These are phyloP conservation scores for Taenioides sp. DNA, from an alignment of 2,797 vertebrate species.

Conservation along the genomic window DNA sequence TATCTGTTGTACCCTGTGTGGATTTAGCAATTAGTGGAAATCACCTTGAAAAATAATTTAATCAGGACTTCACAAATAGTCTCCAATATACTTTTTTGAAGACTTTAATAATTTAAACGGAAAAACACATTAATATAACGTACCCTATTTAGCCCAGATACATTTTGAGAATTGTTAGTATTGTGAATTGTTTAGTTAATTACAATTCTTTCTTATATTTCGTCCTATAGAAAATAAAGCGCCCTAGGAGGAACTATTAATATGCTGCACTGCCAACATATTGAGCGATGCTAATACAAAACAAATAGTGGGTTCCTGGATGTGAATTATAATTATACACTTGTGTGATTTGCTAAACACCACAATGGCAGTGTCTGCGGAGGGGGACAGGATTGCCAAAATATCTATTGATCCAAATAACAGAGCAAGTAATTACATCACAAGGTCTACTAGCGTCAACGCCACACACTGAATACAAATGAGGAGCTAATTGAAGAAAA, in stretches of 20 bases:
- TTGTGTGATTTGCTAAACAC: slow-evolving; percentile 7
- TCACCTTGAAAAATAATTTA: slow-evolving; percentile 5
- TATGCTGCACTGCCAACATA: not conserved
- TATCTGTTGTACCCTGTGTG: not conserved
- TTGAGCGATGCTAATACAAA: slow-evolving; percentile 3
- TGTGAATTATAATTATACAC: slow-evolving; percentile 15
- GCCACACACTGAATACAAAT: not conserved
- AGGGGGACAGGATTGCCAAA: not conserved
- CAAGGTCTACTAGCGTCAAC: slow-evolving; percentile 8
- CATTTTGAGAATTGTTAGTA: not conserved
- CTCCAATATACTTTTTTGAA: not conserved
- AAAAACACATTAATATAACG: not conserved
- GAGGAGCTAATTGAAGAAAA: not conserved
- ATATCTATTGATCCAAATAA: slow-evolving; percentile 18
- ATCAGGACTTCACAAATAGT: not conserved
- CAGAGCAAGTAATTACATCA: slow-evolving; percentile 14
- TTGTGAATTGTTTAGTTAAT: not conserved
- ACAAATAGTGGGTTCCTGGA: slow-evolving; percentile 8
- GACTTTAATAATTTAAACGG: not conserved
- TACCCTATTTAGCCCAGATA: not conserved
- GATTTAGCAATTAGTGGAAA: slow-evolving; percentile 6
- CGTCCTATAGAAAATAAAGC: not conserved
- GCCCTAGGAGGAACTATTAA: not conserved
- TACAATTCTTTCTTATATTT: not conserved
- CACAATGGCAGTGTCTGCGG: slow-evolving; percentile 4